Percentiles rank a stretch among this genome's conserved stretches.
Evolutionary conservation across 2,888 invertebrate species (phyloP).

Genomic region (Nymphalis urticae): DNA sequence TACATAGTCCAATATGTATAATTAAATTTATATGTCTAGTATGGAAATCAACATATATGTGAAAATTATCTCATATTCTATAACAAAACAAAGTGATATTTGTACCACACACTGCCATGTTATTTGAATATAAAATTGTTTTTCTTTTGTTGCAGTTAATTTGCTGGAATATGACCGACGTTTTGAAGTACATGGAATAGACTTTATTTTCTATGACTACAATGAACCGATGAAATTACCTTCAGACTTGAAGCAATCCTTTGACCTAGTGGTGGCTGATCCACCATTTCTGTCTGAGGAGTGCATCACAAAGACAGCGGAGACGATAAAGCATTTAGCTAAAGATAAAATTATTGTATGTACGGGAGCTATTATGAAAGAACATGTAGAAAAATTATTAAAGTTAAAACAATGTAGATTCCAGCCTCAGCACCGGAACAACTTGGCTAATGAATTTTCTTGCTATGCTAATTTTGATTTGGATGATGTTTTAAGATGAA

Average conservation of each 20-base stretch:
- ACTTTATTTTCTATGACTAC: constrained; percentile 94
- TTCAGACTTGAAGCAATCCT: constrained; percentile 80
- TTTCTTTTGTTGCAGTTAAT: constrained; percentile 77
- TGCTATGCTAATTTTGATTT: constrained; percentile 94
- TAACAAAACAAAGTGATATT: not conserved
- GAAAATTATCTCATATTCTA: not conserved
- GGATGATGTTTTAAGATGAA: constrained; percentile 69
- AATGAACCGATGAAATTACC: constrained; percentile 87
- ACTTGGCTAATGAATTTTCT: constrained; percentile 95
- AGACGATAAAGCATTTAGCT: constrained; percentile 87
- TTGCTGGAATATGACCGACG: constrained; percentile 93
- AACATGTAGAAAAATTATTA: constrained; percentile 84
- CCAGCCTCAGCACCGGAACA: constrained; percentile 91
- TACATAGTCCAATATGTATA: too few species aligned
- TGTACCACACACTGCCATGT: too few species aligned
- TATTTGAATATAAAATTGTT: not conserved
- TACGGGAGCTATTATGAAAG: constrained; percentile 92
- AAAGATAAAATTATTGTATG: constrained; percentile 91
- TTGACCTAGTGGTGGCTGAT: constrained; percentile 94
- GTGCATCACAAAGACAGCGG: constrained; percentile 91
- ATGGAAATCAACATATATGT: not conserved
- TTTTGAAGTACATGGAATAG: constrained; percentile 88
- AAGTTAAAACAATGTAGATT: constrained; percentile 85
- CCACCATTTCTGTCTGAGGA: constrained; percentile 97
- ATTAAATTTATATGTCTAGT: too few species aligned